These are phyloP conservation scores for Bryconaethiops microstoma DNA, from an alignment of 2,797 vertebrate genomes.

Conservation along the genomic window DNA sequence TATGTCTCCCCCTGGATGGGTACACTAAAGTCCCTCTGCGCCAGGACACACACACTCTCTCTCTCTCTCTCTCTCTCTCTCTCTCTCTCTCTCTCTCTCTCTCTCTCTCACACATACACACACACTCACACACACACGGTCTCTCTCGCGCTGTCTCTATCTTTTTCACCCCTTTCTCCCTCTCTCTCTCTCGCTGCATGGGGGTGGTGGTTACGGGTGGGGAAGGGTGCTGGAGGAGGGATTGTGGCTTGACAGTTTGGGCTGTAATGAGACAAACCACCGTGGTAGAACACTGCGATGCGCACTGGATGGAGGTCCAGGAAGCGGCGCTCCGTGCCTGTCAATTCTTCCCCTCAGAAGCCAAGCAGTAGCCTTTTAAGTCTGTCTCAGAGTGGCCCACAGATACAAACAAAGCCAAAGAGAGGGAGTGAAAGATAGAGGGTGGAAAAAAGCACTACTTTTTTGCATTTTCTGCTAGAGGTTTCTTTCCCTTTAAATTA, in stretches of 20 bases:
- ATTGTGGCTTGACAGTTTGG: constrained; percentile 64
- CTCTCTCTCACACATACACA: too few species aligned
- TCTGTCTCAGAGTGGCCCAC: constrained; percentile 57
- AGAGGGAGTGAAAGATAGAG: constrained; percentile 49
- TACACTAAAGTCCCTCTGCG: constrained; percentile 56
- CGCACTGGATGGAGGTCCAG: constrained; percentile 78
- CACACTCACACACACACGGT: background rate
- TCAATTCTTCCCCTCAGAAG: constrained; percentile 72
- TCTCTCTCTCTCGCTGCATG: constrained; percentile 14
- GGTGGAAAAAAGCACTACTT: constrained; percentile 43
- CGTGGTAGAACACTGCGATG: constrained; percentile 73
- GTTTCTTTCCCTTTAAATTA: constrained; percentile 64
- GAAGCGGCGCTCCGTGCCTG: constrained; percentile 74
- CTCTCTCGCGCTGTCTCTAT: constrained; percentile 20
- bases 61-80: constrained; percentile 40
- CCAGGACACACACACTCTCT: constrained; percentile 35
- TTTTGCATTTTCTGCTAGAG: constrained; percentile 57
- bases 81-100: background rate
- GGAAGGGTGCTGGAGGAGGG: constrained; percentile 43
- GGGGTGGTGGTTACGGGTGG: constrained; percentile 40
- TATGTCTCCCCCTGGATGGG: constrained; percentile 57
- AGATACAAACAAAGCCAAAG: constrained; percentile 58
- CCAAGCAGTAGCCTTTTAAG: constrained; percentile 63
- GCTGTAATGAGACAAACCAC: constrained; percentile 82
- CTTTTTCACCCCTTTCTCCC: background rate